phyloP scores from a whole-genome alignment of 2,797 vertebrate species.

The Brachyrhaphis roseni region DNA sequence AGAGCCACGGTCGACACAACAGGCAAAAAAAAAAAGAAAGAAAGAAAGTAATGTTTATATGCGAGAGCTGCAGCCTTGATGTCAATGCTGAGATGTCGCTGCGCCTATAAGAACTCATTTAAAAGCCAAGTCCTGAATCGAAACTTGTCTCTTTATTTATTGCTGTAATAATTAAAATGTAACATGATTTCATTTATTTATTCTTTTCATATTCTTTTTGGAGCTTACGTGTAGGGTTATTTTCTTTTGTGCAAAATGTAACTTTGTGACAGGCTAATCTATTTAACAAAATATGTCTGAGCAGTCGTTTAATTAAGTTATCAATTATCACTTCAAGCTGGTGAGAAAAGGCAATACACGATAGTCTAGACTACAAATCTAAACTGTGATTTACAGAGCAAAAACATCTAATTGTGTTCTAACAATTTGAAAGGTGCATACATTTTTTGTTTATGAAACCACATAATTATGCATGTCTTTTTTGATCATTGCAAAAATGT shows the following conservation, averaged over 20 bases:
- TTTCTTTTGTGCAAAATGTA: background rate
- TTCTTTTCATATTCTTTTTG: background rate
- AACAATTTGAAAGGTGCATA: too few relatives aligned
- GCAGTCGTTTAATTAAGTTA: background rate
- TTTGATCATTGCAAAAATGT: too few relatives aligned
- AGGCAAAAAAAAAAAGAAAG: slow-evolving; percentile 7
- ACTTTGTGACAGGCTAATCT: background rate
- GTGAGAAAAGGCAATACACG: background rate
- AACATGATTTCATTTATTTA: background rate
- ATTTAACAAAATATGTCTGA: background rate
- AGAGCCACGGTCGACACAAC: slow-evolving; percentile 38
- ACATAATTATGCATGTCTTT: too few relatives aligned
- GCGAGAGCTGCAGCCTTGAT: slow-evolving; percentile 36
- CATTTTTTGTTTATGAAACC: too few relatives aligned
- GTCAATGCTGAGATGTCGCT: background rate
- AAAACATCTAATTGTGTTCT: background rate
- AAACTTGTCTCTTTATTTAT: background rate
- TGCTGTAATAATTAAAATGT: background rate
- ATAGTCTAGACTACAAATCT: background rate
- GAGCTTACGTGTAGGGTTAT: background rate
- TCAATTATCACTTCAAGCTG: background rate
- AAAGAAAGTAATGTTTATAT: slow-evolving; percentile 44
- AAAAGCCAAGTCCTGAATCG: background rate
- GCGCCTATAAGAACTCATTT: background rate
- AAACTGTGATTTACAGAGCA: background rate